phyloP scores from a whole-genome alignment of 2,113 vertebrate genomes.

The Butorides virescens region DNA sequence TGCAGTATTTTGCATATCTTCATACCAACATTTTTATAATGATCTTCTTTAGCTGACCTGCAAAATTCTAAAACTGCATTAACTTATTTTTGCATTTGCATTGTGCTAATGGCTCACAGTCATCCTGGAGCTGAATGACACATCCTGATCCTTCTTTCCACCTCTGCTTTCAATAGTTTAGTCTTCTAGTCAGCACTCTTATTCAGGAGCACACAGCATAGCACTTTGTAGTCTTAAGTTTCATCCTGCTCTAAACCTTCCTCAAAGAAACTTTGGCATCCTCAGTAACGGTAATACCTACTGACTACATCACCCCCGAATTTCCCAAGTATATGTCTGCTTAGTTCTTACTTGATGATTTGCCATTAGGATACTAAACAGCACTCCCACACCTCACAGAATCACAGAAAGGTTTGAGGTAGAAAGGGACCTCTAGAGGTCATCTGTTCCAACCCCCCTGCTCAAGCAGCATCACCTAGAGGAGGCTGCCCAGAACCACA shows the following conservation, averaged over 20 bases:
- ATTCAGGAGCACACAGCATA: background rate
- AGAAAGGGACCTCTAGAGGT: background rate
- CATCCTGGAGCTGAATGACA: background rate
- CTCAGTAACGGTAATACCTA: background rate
- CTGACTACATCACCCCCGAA: background rate
- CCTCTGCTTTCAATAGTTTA: background rate
- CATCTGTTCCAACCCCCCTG: background rate
- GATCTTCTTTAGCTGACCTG: background rate
- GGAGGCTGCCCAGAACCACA: background rate
- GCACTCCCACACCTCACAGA: background rate
- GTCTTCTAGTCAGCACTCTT: background rate
- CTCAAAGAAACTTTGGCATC: background rate
- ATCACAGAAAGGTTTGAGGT: background rate
- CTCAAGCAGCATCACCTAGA: background rate
- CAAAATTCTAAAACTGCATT: background rate
- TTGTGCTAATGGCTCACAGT: background rate
- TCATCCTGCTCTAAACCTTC: background rate
- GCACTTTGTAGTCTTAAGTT: background rate
- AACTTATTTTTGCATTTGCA: background rate
- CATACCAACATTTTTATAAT: background rate
- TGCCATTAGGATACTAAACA: background rate
- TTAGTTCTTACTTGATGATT: background rate
- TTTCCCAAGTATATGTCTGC: background rate
- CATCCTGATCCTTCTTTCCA: background rate
- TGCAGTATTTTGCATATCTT: background rate